Evolutionary conservation across 2,888 invertebrate genomes (phyloP), one percentile per base, ranked within the genome.

Genomic region (Gnatocerus cornutus): DNA sequence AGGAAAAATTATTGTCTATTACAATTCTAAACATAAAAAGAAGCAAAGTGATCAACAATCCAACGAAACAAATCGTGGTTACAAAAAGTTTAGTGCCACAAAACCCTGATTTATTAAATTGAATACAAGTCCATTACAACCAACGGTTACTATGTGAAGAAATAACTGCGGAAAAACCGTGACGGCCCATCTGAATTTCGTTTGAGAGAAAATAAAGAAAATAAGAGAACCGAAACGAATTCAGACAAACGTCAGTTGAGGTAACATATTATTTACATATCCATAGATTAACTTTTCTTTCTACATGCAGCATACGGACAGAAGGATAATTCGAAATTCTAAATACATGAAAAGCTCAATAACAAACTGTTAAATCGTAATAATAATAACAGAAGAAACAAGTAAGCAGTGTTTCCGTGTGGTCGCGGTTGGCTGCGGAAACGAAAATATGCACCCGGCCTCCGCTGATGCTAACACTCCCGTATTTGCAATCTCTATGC

Each of bases 311-410:
- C 71, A 69, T 76, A 77, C 75, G 69, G 74, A 77, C 74, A 75
- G 77, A 76, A 76, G 73, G 72, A 76, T 73, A 76, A 76, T 76
- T 74, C 73, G 73, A 76, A 78, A 77, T 73, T 76, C 75, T 77
- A 75, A 72, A 74, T 76, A 78, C 78, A 78, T 73, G 74, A 77
- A 70, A 78, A 78, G 78, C 78, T 71, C 68, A 73, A 71, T 69
- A 74, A 75, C 74, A 74, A 72, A 73, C 72, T 76, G 74, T 71
- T 70, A 68, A 72, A 63, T 37, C 55, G 53, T 62, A 52, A 45
- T 55, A 58, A 53, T 53, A 53, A 27, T 50, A 37, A 59, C 30
- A 46, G 21, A 16, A 62, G 48, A 9, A 56, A 55, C 55, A 61
- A 53, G 46, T 53, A 56, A 64, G 64, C 55, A 48, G 55, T 56